Percentiles rank a stretch among this genome's conserved stretches.
phyloP scores from a whole-genome alignment of 2,113 vertebrate species.

The Chloropsis hardwickii region DNA sequence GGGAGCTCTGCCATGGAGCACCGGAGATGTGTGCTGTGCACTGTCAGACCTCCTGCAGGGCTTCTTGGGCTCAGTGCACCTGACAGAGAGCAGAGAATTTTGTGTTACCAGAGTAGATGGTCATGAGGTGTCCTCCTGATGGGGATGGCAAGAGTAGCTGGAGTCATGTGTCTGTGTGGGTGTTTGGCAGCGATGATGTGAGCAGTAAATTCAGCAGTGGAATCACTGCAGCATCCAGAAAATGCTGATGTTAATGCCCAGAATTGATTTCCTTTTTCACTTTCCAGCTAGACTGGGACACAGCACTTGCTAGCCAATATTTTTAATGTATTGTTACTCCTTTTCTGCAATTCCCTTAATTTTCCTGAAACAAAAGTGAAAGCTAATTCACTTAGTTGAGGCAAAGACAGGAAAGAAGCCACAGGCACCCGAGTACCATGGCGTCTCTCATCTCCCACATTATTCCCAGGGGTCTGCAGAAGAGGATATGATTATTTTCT shows the following conservation, averaged over 20 bases:
- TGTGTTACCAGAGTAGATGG: background rate
- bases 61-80: background rate
- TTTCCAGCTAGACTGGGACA: background rate
- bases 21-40: accelerated
- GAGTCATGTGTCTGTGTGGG: background rate
- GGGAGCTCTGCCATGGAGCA: background rate
- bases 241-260: background rate
- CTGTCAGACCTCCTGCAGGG: background rate
- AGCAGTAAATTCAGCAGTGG: background rate
- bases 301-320: background rate
- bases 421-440: accelerated
- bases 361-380: background rate
- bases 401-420: background rate
- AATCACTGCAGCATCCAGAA: background rate
- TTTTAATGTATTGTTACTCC: background rate
- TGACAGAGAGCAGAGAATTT: background rate
- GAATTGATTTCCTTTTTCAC: background rate
- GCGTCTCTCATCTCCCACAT: background rate
- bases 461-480: background rate
- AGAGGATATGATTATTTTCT: background rate
- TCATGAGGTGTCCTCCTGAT: background rate
- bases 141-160: background rate
- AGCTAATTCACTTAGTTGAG: background rate
- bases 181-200: background rate
- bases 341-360: background rate